Evolutionary conservation across 2,888 invertebrate genomes (phyloP).

Genomic region (Eutolmus rufibarbis): DNA sequence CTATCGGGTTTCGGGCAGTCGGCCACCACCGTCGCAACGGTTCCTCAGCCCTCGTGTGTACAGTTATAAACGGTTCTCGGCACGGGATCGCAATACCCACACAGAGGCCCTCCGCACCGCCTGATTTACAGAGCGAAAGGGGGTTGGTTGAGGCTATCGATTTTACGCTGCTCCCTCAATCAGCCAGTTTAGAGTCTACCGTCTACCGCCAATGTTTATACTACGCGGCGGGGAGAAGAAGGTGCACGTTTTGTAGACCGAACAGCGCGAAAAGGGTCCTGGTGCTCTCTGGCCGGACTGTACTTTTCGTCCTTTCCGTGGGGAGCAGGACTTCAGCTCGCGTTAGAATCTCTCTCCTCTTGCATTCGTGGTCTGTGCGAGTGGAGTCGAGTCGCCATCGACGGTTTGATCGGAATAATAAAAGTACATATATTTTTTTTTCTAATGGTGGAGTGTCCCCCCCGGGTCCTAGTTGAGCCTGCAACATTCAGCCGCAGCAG

Average conservation of each 20-base stretch:
- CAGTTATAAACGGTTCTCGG: neutral
- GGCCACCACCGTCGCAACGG: neutral
- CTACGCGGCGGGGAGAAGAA: constrained; percentile 27
- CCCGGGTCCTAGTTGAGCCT: neutral
- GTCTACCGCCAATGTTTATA: constrained; percentile 26
- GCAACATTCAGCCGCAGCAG: constrained; percentile 2
- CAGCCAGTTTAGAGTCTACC: constrained; percentile 4
- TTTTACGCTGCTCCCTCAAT: constrained; percentile 30
- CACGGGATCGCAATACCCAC: neutral
- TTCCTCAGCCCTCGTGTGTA: neutral
- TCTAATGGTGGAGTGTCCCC: constrained; percentile 30
- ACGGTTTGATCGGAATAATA: constrained; percentile 35
- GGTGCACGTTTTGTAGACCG: constrained; percentile 38
- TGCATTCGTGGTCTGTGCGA: constrained; percentile 39
- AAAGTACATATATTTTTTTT: neutral
- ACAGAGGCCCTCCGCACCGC: neutral
- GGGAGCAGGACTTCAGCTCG: neutral
- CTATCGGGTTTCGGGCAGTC: constrained; percentile 37
- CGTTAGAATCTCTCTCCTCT: constrained; percentile 29
- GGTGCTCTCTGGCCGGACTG: neutral
- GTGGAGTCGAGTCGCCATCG: constrained; percentile 41
- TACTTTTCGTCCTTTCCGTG: neutral
- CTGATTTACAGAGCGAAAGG: neutral
- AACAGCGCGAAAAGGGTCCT: constrained; percentile 23
- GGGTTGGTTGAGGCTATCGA: constrained; percentile 24